Evolutionary conservation across 1,140 invertebrate species (phyloP).

Genomic region (Nasonia longicornis): DNA sequence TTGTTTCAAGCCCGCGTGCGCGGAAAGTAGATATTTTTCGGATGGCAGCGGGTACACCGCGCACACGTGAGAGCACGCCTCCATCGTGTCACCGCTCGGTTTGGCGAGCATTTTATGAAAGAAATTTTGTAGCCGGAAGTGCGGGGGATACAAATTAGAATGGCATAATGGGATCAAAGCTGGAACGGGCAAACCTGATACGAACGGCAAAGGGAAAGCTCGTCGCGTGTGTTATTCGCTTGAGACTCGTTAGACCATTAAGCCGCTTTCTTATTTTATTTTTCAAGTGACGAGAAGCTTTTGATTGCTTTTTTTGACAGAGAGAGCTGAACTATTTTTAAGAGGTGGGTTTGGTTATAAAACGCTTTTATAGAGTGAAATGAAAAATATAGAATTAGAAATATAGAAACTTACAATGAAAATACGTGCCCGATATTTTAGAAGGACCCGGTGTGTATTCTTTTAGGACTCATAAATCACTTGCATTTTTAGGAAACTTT

Average conservation of each 20-base stretch:
- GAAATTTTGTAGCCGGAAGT: slow-evolving; percentile 15
- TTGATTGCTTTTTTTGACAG: neutral
- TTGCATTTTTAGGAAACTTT: neutral
- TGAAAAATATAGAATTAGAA: neutral
- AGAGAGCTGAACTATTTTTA: neutral
- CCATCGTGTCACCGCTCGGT: neutral
- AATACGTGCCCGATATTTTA: neutral
- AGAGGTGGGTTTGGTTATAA: neutral
- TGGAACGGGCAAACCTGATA: slow-evolving; percentile 12
- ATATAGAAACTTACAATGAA: neutral
- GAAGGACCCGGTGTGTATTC: too few species aligned
- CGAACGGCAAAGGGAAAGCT: neutral
- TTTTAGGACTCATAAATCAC: too few species aligned
- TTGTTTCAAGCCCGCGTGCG: slow-evolving; percentile 15
- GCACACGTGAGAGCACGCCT: neutral
- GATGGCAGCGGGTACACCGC: neutral
- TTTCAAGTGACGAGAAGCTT: neutral
- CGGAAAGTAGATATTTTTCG: slow-evolving; percentile 11
- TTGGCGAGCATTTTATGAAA: neutral
- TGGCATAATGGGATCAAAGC: slow-evolving; percentile 23
- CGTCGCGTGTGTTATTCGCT: neutral
- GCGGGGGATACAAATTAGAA: slow-evolving; percentile 8
- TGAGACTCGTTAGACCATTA: neutral
- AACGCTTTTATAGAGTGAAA: neutral
- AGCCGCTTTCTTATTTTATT: neutral